phyloP scores from a whole-genome alignment of 2,888 invertebrate species.

The Tipula vernalis region DNA sequence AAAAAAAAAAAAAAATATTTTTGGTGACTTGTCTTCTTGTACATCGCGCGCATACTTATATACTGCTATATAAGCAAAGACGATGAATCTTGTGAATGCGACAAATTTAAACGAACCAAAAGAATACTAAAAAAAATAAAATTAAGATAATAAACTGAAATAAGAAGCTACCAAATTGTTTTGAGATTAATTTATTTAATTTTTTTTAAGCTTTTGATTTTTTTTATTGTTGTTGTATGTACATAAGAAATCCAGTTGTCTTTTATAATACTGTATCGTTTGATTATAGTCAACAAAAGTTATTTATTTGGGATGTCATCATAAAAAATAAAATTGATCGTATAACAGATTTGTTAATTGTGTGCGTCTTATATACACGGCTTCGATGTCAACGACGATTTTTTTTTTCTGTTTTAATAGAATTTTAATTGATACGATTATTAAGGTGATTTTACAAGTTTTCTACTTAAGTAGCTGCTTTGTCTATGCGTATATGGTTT shows the following conservation, averaged over 20 bases:
- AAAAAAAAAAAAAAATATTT: background rate
- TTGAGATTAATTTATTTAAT: conserved; percentile 4
- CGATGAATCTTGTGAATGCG: background rate
- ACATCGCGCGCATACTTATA: background rate
- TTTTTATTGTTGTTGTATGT: background rate
- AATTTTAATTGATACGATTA: background rate
- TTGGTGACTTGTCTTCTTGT: background rate
- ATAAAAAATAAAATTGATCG: background rate
- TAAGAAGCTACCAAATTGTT: background rate
- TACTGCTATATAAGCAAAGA: background rate
- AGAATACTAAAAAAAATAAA: background rate
- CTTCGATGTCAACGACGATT: background rate
- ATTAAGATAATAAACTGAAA: background rate
- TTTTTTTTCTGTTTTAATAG: background rate
- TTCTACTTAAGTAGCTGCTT: background rate
- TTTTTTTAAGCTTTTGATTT: background rate
- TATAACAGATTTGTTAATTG: conserved; percentile 4
- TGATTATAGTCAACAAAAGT: background rate
- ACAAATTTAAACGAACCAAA: background rate
- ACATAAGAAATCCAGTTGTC: background rate
- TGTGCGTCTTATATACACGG: background rate
- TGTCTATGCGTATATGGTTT: background rate
- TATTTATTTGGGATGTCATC: conserved; percentile 4
- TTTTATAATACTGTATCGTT: background rate
- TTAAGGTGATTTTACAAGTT: conserved; percentile 4